Evolutionary conservation across 2,888 invertebrate species (phyloP), one percentile per base, ranked within the genome.

Genomic region (Drosophila histrio): DNA sequence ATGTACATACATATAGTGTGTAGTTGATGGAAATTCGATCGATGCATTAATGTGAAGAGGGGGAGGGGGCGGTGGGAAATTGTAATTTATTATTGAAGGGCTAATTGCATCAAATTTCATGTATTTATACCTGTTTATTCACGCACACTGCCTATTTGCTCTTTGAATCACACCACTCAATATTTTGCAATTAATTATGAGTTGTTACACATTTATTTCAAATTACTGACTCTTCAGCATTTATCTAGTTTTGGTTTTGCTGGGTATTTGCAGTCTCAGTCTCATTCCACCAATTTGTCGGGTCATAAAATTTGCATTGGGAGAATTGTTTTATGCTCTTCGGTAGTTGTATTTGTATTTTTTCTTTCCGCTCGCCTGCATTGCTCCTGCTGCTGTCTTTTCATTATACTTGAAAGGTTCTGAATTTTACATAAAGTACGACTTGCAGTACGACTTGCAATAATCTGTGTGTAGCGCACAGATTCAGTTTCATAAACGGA

Each of bases 301-400:
- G n/a, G n/a, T 73, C 85, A 74, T 66, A 50, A 59, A 81, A 87
- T 61, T 84, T 84, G 64, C 81, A 81, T 84, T 64, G 44, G 61
- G 56, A 44, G 78, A 87, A 87, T 84, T 80, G 85, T 72, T 75
- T 69, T 58, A 52, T 63, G 34, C 56, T 60, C 43, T 38, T 36
- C 26, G 30, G 56, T 39, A 8, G 56, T 54, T 39, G 49, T 56
- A 46, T 36, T 46, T 43, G 11, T 43, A 43, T 32, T 34, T 32
- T 36, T 52, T 9, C 15, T 19, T 26, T 26, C 28, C 19, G 44
- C 44, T 43, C 9, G 34, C 28, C 13, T 44, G 34, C 17, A 22
- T 15, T 15, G 32, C 44, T 44, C 5, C 21, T 36, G 41, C 21
- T 36, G 41, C 44, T 44, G 54, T 57, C 57, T 36, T 61, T 61